phyloP scores from a whole-genome alignment of 2,797 vertebrate species.

The Sphenodon punctatus region DNA sequence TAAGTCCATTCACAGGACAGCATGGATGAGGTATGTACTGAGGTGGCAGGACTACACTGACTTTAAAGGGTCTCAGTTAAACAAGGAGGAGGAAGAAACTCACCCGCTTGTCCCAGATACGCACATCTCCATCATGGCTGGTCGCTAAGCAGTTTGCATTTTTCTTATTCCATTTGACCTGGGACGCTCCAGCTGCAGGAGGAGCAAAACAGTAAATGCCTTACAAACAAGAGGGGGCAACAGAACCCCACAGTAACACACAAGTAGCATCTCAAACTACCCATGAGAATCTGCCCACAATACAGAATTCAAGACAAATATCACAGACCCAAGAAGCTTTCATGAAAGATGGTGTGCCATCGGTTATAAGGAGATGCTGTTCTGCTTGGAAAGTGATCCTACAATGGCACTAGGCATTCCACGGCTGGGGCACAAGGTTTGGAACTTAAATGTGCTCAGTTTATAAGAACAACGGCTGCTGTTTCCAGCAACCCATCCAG shows the following conservation, averaged over 20 bases:
- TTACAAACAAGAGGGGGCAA: not conserved
- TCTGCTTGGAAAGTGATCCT: too few relatives aligned
- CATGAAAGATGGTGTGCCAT: not conserved
- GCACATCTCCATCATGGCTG: slow-evolving; percentile 94
- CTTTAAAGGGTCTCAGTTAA: too few relatives aligned
- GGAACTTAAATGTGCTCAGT: too few relatives aligned
- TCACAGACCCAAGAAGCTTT: not conserved
- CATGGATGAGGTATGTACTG: too few relatives aligned
- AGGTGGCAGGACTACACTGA: too few relatives aligned
- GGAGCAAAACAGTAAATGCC: slow-evolving; percentile 3
- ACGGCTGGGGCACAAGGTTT: too few relatives aligned
- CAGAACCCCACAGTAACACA: not conserved
- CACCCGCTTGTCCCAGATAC: slow-evolving; percentile 97
- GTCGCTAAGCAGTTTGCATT: slow-evolving; percentile 91
- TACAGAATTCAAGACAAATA: not conserved
- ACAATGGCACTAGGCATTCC: too few relatives aligned
- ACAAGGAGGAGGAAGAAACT: too few relatives aligned
- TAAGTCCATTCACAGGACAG: too few relatives aligned
- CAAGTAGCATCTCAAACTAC: not conserved
- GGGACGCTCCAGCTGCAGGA: slow-evolving; percentile 90
- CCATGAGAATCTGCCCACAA: not conserved
- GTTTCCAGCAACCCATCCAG: too few relatives aligned
- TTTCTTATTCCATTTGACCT: slow-evolving; percentile 97
- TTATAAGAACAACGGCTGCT: too few relatives aligned
- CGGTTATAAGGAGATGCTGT: too few relatives aligned